Evolutionary conservation across 2,113 vertebrate species (phyloP), one percentile per base, ranked within the genome.

Genomic region (Ifrita kowaldi): DNA sequence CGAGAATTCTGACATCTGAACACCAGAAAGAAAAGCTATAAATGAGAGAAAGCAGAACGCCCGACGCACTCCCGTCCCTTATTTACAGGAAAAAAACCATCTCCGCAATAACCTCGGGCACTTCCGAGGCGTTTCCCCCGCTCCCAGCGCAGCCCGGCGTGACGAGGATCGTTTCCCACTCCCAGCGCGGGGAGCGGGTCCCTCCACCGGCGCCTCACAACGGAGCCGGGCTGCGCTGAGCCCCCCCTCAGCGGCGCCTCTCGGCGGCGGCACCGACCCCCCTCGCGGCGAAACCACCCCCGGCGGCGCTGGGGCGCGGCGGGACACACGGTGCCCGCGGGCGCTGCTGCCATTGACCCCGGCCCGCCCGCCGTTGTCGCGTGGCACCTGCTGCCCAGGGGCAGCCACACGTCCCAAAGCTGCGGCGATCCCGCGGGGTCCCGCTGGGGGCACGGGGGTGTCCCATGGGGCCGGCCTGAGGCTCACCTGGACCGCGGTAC

Each of bases 11-110:
- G 18, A 62, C n/a, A 37, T 2, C 14, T 13, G 33, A 55, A 39
- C 16, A 41, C 7, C 28, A 52, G 16, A 32, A 57, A 21, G 9
- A n/a, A 52, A n/a, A 76, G n/a, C 62, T 10, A 17, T 13, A 35
- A 27, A 16, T 1, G 17, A 42, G 6, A 26, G 42, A 24, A 26
- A 17, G 24, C 46, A 39, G 19, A 41, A n/a, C 12, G 30, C 35
- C 53, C 63, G 3, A 23, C 10, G 22, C 33, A 8, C 33, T 33
- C 71, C 49, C 2, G 4, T 5, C 16, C 16, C 2, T 27, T 49
- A 47, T 32, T 15, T 12, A 52, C 46, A 23, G 0, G 11, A 9
- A 76, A 20, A 21, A 62, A 39, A 22, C 0, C 30, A 44, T 4
- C 56, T 11, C 81, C 11, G 42, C 78, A 49, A 22, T 7, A 56